Evolutionary conservation across 2,113 vertebrate genomes (phyloP), one percentile per base, ranked within the genome.

Genomic region (Panthera tigris): DNA sequence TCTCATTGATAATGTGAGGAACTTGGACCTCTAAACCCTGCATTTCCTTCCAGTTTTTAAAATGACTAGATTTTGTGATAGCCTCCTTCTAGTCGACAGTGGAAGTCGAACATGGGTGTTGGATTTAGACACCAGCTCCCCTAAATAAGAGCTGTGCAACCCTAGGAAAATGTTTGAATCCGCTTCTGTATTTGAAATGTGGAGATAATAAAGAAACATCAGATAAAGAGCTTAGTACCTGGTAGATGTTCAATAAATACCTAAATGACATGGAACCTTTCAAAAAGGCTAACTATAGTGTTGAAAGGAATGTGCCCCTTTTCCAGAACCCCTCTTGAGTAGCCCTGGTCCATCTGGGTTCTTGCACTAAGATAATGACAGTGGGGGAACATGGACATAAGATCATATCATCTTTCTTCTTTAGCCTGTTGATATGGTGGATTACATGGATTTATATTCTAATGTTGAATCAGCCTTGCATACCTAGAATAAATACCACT

Each of bases 111-210:
- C 6, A 10, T 16, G 25, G 15, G 14, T 36, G 7, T 18, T 41
- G 29, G 15, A 23, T 1, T 69, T 76, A 27, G 33, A 82, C 5
- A 45, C 5, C 5, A 41, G 7, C 36, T 52, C 18, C 4, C 69
- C 27, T 63, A 13, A 25, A 25, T n/a, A 19, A 63, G 15, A 89
- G n/a, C 15, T 76, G 0, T 63, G 33, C 1, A 6, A 71, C 55
- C 10, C 41, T 65, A 41, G 68, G 41, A 39, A 80, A 81, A 41
- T 80, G 4, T 45, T 31, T 31, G 5, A 55, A 27, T 55, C n/a
- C 25, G 23, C 76, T 63, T 89, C 33, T 63, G 92, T 29, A 74
- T 76, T 92, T 97, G 68, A 83, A 82, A 96, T 45, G 36, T 29
- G 68, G 74, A 89, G 25, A 48, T 2, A 25, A 27, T 57, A 80